Base-by-base conservation (phyloP, 2,888 invertebrate species). In the Stenotaenia linearis region DNA sequence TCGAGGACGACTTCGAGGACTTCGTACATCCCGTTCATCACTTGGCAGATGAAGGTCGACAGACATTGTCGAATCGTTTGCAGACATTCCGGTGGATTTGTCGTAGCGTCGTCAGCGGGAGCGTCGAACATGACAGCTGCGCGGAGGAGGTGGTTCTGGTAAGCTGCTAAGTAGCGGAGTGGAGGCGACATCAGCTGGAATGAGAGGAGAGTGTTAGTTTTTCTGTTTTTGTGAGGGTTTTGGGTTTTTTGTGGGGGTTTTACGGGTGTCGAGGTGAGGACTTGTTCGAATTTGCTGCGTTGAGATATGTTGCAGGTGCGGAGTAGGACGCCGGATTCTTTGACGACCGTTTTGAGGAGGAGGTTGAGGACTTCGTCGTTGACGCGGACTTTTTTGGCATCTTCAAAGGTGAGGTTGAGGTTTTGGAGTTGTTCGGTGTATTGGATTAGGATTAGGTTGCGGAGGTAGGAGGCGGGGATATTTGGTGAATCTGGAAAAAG, bases 1-100 rank as follows among this genome's bases (percentile, higher is more conserved):
- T 84, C 84, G 45, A 86, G 82, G 45, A 85, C 81, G n/a, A 83
- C 83, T 79, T 86, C 85, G 79, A 86, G 79, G 80, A 84, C 85
- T 83, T 84, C 83, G 81, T 83, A 84, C 18, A 84, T 82, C 28
- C 84, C 85, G 40, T 81, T 80, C 45, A 86, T 85, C 56, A 85
- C 83, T 79, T 84, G 84, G n/a, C 69, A 69, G 10, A 69, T 69
- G 25, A 69, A 69, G 40, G 84, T 83, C 5, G 85, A 83, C 78
- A 85, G 82, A 7, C 80, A 81, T 69, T 85, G 82, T 15, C 85
- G 82, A 3, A 80, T 78, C 6, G 78, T 78, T 80, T 84, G 84
- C 23, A 80, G 32, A 18, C 75, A n/a, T 77, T 78, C 78, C 5
- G 45, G 18, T 28, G 56, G 30, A 3, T 75, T 25, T 15, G 80